Evolutionary conservation across 2,888 invertebrate species (phyloP).

Genomic region (Lathronympha strigana): DNA sequence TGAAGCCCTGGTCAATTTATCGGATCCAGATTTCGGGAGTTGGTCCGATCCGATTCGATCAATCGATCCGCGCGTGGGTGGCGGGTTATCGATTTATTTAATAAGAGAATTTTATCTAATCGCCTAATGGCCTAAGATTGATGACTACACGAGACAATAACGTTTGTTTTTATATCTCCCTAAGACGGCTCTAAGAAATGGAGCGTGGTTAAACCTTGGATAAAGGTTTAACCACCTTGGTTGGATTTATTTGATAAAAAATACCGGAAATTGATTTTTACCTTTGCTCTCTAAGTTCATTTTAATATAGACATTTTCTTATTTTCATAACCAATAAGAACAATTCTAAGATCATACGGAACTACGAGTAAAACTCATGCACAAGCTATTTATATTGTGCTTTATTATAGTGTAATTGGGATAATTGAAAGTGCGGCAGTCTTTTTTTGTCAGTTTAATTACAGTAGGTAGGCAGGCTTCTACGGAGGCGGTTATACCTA

Average conservation of each 20-base stretch:
- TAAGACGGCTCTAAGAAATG: slow-evolving; percentile 46
- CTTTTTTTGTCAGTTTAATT: too few species aligned
- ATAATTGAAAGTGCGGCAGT: too few species aligned
- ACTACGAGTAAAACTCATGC: too few species aligned
- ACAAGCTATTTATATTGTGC: too few species aligned
- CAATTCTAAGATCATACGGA: too few species aligned
- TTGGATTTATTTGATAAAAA: background rate
- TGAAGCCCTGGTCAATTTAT: slow-evolving; percentile 55
- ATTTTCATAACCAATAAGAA: too few species aligned
- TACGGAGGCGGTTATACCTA: too few species aligned
- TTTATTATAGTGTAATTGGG: too few species aligned
- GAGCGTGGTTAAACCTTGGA: slow-evolving; percentile 54
- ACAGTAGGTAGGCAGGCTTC: too few species aligned
- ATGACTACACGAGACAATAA: slow-evolving; percentile 65
- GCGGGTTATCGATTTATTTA: slow-evolving; percentile 63
- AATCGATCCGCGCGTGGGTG: slow-evolving; percentile 63
- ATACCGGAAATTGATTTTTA: background rate
- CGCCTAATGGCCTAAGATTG: slow-evolving; percentile 75
- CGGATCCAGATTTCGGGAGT: slow-evolving; percentile 53
- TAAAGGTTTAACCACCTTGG: slow-evolving; percentile 45
- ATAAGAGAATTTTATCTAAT: slow-evolving; percentile 70
- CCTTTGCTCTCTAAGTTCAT: too few species aligned
- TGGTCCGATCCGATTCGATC: slow-evolving; percentile 51
- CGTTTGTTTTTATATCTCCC: slow-evolving; percentile 58
- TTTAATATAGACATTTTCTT: too few species aligned